These are phyloP conservation scores for Lordiphosa fenestrarum DNA, from an alignment of 2,888 invertebrate species.

Conservation along the genomic window DNA sequence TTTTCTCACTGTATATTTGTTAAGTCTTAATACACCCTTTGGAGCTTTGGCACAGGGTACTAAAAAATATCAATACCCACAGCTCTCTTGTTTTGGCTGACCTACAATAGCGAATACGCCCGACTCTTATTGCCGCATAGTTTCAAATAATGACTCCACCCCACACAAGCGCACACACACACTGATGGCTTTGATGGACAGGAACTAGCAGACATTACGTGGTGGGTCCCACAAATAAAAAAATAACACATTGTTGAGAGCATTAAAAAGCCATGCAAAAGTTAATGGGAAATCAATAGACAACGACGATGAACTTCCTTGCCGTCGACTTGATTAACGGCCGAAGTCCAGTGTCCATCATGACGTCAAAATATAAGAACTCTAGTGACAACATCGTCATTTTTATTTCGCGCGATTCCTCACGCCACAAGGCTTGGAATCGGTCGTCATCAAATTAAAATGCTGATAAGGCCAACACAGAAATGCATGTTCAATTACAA, in stretches of 20 bases:
- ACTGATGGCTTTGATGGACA: constrained; percentile 1
- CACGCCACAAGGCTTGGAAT: neutral
- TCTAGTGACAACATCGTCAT: constrained; percentile 2
- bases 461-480: constrained; percentile 3
- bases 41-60: too few species aligned
- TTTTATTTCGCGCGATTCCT: neutral
- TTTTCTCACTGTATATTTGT: too few species aligned
- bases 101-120: too few species aligned
- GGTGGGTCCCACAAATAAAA: neutral
- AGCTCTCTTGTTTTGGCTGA: too few species aligned
- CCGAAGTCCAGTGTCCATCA: constrained; percentile 6
- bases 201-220: neutral
- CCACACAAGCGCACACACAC: neutral
- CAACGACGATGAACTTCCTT: constrained; percentile 19
- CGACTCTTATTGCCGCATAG: neutral
- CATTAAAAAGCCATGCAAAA: constrained; percentile 53
- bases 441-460: constrained; percentile 7
- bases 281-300: constrained; percentile 63
- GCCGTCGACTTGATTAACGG: constrained; percentile 13
- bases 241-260: constrained; percentile 23
- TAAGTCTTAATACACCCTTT: too few species aligned
- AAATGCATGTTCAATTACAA: too few species aligned
- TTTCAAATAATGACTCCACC: constrained; percentile 15
- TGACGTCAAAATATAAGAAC: neutral
- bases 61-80: too few species aligned